These are phyloP conservation scores for Coptotermes formosanus DNA, from an alignment of 1,140 invertebrate genomes.

Conservation along the genomic window DNA sequence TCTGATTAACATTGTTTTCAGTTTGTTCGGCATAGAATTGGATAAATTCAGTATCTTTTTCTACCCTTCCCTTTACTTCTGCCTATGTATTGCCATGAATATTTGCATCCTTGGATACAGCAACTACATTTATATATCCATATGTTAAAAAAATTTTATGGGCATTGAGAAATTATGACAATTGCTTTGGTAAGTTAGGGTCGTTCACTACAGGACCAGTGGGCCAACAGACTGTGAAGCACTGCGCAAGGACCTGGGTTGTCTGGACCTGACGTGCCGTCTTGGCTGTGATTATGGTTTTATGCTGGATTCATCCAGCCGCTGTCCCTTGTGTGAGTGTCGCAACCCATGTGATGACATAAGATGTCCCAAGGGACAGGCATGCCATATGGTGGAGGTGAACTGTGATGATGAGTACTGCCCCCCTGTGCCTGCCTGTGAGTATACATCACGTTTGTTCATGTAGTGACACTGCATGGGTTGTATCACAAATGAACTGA, in stretches of 20 bases:
- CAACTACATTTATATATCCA: too few relatives aligned
- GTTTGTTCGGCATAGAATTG: too few relatives aligned
- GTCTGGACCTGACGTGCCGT: conserved; percentile 69
- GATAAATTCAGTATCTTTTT: too few relatives aligned
- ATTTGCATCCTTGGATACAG: too few relatives aligned
- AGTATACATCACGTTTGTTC: conserved; percentile 40
- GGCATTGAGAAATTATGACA: too few relatives aligned
- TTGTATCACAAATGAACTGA: too few relatives aligned
- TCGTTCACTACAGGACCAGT: neutral
- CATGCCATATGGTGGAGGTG: conserved; percentile 77
- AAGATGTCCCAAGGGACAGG: conserved; percentile 58
- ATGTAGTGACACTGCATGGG: too few relatives aligned
- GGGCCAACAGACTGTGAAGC: conserved; percentile 47
- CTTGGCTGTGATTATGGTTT: conserved; percentile 82
- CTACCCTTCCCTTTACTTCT: too few relatives aligned
- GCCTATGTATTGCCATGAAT: too few relatives aligned
- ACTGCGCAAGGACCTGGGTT: conserved; percentile 60
- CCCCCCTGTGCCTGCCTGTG: conserved; percentile 77
- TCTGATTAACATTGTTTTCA: too few relatives aligned
- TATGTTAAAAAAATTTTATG: too few relatives aligned
- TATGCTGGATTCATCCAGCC: conserved; percentile 60
- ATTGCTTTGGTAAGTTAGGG: neutral
- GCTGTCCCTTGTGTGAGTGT: conserved; percentile 74
- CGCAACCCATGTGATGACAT: conserved; percentile 73
- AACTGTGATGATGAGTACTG: conserved; percentile 77